Base-by-base conservation (phyloP, 2,797 vertebrate genomes). In the Otolemur crassicaudatus region DNA sequence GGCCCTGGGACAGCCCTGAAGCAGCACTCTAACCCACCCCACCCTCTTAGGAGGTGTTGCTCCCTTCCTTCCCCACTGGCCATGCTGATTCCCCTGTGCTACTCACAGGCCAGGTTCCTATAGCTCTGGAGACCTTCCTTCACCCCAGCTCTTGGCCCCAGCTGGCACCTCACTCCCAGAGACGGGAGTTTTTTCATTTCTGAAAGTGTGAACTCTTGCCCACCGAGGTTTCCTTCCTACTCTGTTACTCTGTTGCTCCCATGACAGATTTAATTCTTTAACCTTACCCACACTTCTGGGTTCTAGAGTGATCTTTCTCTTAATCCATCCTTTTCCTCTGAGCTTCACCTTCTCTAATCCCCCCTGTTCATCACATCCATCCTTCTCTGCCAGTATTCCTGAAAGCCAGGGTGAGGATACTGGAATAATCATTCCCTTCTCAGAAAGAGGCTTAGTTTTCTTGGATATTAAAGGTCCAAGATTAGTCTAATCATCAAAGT, bases 371-470 rank as follows among this genome's bases (percentile, higher is more conserved):
- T n/a, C n/a, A 61, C 58, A 77, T 25, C n/a, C 85, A 63, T 19
- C 34, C 77, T 56, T 61, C 25, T 79, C 17, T 70, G 63, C 79
- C 34, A 56, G 77, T 29, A 34, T 34, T 76, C 60, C 85, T 56
- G 23, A 95, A 69, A 60, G 37, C 53, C 60, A n/a, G 16, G 72
- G 63, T 31, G 63, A 91, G 43, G 34, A 72, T 27, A 23, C 88
- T 34, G 16, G 43, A 79, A 77, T 58, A 56, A 77, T 58, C 13
- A 23, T 84, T 65, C 53, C 37, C 80, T 60, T 69, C 61, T 79
- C 53, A 58, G 72, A 77, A 69, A 77, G 40, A 83, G 37, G 34
- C 7, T 95, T n/a, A n/a, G 27, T 83, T 86, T 80, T 63, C 37
- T 58, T 77, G 70, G 53, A 25, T 69, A 70, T 82, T 60, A n/a